phyloP scores from a whole-genome alignment of 2,888 invertebrate species.

The Sycophila texana region DNA sequence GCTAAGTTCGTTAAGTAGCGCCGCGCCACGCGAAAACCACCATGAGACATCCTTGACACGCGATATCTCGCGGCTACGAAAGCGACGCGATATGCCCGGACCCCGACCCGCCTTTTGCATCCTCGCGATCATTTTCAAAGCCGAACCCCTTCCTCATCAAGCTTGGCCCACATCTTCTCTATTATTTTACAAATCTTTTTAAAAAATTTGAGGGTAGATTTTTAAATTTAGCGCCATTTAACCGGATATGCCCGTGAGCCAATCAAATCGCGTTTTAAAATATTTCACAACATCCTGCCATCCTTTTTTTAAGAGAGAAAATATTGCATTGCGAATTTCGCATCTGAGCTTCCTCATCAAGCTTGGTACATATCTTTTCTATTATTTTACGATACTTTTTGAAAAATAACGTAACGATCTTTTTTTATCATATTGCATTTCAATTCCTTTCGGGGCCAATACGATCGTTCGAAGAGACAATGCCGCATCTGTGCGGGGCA shows the following conservation, averaged over 20 bases:
- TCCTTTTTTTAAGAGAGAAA: no score
- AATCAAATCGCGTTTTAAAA: no score
- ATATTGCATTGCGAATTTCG: no score
- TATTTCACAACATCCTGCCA: no score
- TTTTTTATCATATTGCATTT: no score
- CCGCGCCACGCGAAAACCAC: conserved; percentile 69
- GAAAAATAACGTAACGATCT: no score
- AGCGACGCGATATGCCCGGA: conserved; percentile 49
- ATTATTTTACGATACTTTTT: no score
- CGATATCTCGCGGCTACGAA: conserved; percentile 63
- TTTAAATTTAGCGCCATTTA: no score
- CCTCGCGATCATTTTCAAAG: conserved; percentile 45
- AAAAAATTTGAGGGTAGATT: no score
- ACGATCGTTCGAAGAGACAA: conserved; percentile 53
- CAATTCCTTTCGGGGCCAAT: background rate
- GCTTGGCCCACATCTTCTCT: background rate
- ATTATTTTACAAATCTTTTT: no score
- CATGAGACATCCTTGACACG: conserved; percentile 70
- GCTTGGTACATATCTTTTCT: background rate
- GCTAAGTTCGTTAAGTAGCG: conserved; percentile 75
- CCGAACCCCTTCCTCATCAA: conserved; percentile 13
- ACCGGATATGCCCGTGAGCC: no score
- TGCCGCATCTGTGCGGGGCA: conserved; percentile 64
- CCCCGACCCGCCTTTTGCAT: conserved; percentile 38
- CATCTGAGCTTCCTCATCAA: background rate